Conservation (phyloP, 2,797 vertebrate species). For the Esox lucius region DNA sequence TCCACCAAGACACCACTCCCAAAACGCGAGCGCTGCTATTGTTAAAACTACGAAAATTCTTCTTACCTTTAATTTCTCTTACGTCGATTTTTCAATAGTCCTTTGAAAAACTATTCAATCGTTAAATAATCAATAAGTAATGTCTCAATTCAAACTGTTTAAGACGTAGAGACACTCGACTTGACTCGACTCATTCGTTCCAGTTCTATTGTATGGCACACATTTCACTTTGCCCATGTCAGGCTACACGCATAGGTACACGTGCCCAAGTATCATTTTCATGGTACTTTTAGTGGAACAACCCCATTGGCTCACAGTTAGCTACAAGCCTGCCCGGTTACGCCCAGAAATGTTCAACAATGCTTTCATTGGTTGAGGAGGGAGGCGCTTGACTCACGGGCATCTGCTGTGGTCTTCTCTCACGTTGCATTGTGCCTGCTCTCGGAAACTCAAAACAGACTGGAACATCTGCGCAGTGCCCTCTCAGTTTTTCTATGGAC, state of each 20-base stretch:
- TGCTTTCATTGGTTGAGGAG: conserved; percentile 48
- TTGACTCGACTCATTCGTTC: background rate
- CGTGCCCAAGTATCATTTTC: conserved; percentile 52
- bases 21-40: background rate
- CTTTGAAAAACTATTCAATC: background rate
- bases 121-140: background rate
- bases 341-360: background rate
- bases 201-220: conserved; percentile 8
- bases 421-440: conserved; percentile 71
- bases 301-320: conserved; percentile 49
- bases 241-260: conserved; percentile 70
- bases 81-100: background rate
- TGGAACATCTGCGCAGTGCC: background rate
- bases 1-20: background rate
- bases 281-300: background rate
- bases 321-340: background rate
- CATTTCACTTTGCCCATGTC: conserved; percentile 25
- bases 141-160: background rate
- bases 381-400: conserved; percentile 62
- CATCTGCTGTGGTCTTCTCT: conserved; percentile 24
- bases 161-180: background rate
- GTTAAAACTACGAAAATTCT: background rate
- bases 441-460: conserved; percentile 35
- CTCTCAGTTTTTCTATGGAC: background rate
- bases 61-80: background rate